A percentile compares a stretch with the other conserved stretches of the same genome.
Conservation (phyloP, 2,888 invertebrate genomes). For the Chouioia cunea region DNA sequence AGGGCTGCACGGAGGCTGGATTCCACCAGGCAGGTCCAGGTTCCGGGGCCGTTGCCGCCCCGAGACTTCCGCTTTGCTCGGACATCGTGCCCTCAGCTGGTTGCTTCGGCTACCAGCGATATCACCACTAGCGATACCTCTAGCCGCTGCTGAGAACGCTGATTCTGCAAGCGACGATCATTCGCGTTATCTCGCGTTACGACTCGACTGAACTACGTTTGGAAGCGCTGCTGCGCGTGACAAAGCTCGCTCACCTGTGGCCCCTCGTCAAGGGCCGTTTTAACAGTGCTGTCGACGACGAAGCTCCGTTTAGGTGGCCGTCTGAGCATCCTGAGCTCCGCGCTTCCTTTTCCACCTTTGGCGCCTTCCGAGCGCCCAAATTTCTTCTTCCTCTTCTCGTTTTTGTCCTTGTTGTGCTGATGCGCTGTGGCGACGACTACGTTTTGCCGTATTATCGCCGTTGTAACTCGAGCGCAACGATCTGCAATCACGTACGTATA, state of each 20-base stretch:
- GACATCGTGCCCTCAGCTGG: constrained; percentile 63
- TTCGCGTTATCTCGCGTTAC: no score
- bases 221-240: no score
- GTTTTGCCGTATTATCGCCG: constrained; percentile 35
- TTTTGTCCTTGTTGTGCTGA: not conserved
- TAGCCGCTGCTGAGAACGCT: not conserved
- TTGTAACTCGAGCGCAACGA: constrained; percentile 35
- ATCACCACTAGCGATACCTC: not conserved
- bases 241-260: constrained; percentile 44
- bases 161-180: no score
- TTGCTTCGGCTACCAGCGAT: constrained; percentile 34
- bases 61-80: constrained; percentile 66
- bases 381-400: not conserved
- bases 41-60: constrained; percentile 63
- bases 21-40: constrained; percentile 65
- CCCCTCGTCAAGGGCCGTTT: constrained; percentile 44
- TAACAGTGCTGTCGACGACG: constrained; percentile 39
- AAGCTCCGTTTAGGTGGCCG: constrained; percentile 48
- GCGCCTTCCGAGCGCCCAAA: not conserved
- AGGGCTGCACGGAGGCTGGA: constrained; percentile 53
- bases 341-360: not conserved
- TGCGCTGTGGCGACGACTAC: not conserved
- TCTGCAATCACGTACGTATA: no score
- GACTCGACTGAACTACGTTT: no score
- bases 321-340: constrained; percentile 64